Conservation (phyloP, 1,140 invertebrate species). For the Calephelis nemesis region DNA sequence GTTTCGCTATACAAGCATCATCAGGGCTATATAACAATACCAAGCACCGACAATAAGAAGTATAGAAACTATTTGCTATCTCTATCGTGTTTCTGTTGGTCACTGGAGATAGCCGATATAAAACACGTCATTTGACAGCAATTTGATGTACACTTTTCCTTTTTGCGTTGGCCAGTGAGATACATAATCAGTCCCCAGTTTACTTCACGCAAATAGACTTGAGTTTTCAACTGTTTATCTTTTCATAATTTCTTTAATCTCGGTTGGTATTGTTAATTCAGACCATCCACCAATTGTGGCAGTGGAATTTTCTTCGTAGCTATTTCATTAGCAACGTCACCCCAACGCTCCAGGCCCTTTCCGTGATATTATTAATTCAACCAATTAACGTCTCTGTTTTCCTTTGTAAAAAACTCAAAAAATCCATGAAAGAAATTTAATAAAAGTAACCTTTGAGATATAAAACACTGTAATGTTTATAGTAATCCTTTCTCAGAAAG, state of each 20-base stretch:
- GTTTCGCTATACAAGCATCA: not conserved
- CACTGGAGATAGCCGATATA: too few relatives aligned
- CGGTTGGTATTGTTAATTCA: slow-evolving; percentile 34
- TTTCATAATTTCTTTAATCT: slow-evolving; percentile 33
- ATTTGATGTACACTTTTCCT: too few relatives aligned
- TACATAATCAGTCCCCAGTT: slow-evolving; percentile 14
- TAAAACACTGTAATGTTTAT: not conserved
- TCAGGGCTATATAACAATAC: too few relatives aligned
- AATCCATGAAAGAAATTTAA: slow-evolving; percentile 18
- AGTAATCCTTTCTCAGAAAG: not conserved
- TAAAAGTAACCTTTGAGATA: slow-evolving; percentile 24
- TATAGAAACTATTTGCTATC: too few relatives aligned
- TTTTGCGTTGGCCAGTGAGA: too few relatives aligned
- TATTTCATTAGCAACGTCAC: slow-evolving; percentile 37
- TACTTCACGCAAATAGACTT: slow-evolving; percentile 32
- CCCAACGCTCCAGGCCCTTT: slow-evolving; percentile 31
- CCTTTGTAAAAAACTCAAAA: slow-evolving; percentile 23
- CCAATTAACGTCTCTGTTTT: slow-evolving; percentile 51
- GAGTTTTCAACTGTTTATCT: slow-evolving; percentile 37
- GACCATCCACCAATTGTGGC: slow-evolving; percentile 34
- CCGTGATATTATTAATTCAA: slow-evolving; percentile 48
- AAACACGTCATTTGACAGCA: too few relatives aligned
- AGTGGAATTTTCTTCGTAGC: slow-evolving; percentile 29
- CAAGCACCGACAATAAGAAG: too few relatives aligned
- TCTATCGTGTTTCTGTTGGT: too few relatives aligned